Conservation (phyloP, 2,113 vertebrate genomes). For the Formicarius rufipectus region DNA sequence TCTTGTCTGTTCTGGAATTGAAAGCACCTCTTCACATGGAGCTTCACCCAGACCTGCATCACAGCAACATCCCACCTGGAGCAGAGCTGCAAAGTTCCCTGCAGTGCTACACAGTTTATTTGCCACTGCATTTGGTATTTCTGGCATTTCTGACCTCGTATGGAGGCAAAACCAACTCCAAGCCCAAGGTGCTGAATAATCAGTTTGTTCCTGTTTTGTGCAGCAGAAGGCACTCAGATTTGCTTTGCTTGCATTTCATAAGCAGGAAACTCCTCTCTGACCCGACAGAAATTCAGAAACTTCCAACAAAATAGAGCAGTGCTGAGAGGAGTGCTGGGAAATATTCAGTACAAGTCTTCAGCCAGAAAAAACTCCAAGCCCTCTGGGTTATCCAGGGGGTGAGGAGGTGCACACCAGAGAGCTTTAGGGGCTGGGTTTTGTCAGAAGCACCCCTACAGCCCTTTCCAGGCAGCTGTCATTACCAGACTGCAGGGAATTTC, state of each 20-base stretch:
- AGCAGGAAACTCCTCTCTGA: background rate
- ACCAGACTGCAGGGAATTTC: background rate
- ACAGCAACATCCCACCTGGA: background rate
- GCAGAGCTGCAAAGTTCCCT: background rate
- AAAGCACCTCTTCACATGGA: background rate
- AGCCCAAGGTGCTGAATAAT: background rate
- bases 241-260: background rate
- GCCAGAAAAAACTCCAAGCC: background rate
- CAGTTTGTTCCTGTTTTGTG: background rate
- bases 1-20: background rate
- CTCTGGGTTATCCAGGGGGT: rapidly evolving
- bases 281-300: background rate
- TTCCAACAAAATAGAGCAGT: background rate
- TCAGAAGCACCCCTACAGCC: background rate
- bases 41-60: background rate
- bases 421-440: background rate
- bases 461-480: background rate
- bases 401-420: background rate
- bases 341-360: background rate
- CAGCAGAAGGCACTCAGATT: background rate
- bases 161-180: background rate
- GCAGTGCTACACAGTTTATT: background rate
- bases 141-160: background rate
- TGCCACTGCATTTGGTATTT: background rate
- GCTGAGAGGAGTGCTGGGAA: background rate